Conservation (phyloP, 2,888 invertebrate genomes). For the Archips xylosteana region DNA sequence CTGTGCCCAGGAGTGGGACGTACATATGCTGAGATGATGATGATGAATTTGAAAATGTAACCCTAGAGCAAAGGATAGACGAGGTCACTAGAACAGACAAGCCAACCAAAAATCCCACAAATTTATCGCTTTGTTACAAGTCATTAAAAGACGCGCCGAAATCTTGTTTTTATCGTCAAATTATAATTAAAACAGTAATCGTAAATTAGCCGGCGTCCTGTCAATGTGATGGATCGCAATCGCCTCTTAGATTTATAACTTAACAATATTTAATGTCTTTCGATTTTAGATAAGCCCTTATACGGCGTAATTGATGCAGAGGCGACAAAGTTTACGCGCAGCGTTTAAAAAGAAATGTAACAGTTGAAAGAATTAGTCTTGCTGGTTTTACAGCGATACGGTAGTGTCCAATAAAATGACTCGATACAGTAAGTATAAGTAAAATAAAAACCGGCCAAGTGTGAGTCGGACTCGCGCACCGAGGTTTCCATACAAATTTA, state of each 20-base stretch:
- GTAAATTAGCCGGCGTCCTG: conserved; percentile 43
- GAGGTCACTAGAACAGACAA: background rate
- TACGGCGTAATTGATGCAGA: conserved; percentile 15
- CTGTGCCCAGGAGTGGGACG: no score
- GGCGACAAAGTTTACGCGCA: conserved; percentile 11
- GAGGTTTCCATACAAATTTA: no score
- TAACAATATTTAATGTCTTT: conserved; percentile 51
- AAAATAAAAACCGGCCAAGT: no score
- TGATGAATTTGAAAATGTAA: background rate
- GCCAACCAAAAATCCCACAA: background rate
- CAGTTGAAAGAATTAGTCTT: no score
- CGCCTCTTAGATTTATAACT: conserved; percentile 53
- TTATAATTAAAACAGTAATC: conserved; percentile 22
- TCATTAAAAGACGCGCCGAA: conserved; percentile 23
- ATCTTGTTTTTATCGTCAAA: conserved; percentile 17
- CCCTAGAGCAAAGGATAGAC: background rate
- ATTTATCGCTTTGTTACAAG: background rate
- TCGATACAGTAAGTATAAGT: background rate
- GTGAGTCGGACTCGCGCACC: no score
- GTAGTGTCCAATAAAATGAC: background rate
- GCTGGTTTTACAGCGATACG: no score
- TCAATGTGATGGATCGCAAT: conserved; percentile 55
- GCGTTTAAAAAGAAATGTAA: no score
- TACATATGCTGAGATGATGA: no score
- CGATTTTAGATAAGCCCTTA: conserved; percentile 47